Base-by-base conservation (phyloP, 1,140 invertebrate species). In the Orius insidiosus region DNA sequence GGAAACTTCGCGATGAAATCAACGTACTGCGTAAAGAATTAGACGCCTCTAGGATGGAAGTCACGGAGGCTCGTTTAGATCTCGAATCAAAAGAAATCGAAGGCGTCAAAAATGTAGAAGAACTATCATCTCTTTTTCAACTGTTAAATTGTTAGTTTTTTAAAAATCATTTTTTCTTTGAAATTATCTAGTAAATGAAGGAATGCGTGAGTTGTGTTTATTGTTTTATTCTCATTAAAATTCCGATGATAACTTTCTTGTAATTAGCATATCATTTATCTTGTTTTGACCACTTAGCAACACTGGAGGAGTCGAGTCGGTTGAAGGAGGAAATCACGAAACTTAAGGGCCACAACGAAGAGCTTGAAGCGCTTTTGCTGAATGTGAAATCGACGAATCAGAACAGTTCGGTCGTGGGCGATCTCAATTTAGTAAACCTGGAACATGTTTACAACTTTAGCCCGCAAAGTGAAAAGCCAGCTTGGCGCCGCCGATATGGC, bases 41-140 rank as follows among this genome's bases (percentile, higher is more conserved):
- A 51, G 75, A 89, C 54, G 80, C 89, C 50, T 68, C 80, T 1
- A 81, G 81, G 50, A 85, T 80, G 19, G 79, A 87, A 56, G 66
- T 87, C 1, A 68, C 80, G 10, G 72, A 85, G 7, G 73, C 78
- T 9, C 75, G 80, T 55, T 65, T 78, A 31, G 76, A 76, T 48
- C 70, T 74, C 41, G 75, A 86, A 56, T 78, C 78, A 57, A 74
- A 79, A 52, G 71, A 75, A 47, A 58, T 72, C 14, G 75, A 83
- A 53, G 74, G 78, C 46, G 59, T 74, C 3, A 82, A 80, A 58
- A 77, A 75, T 39, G 74, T 85, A 53, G 80, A 87, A 52, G 88
- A 96, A 63, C 78, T 92, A 54, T 79, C 83, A 14, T 82, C 78
- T 5, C 63, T 94, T 43, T 83, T 92, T 56, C 75, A 82, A 56